Base-by-base conservation (phyloP, 2,113 vertebrate species). In the Accipiter virgatus region DNA sequence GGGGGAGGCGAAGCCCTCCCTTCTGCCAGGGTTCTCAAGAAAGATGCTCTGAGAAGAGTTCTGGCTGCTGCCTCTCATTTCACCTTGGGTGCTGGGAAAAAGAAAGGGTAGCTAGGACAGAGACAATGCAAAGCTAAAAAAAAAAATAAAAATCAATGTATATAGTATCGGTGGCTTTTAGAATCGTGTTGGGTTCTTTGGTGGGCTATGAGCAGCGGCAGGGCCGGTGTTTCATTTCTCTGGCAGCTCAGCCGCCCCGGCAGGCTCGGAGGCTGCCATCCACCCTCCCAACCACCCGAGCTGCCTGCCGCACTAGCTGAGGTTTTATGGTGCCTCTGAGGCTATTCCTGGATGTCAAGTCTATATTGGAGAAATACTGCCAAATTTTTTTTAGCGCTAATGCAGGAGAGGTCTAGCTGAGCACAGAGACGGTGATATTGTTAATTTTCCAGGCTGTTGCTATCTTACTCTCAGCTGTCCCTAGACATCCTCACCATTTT, bases 381-480 rank as follows among this genome's bases (percentile, higher is more conserved):
- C 59, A 67, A 8, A 10, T 70, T 87, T 78, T 83, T 83, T 94
- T 78, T 80, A 81, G 62, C 5, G 4, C 61, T 95, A 89, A 87
- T 78, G 63, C 36, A 19, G 45, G 52, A 82, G 73, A 42, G 1
- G 65, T 79, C 65, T 94, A 58, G 45, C 78, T 86, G 84, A 88
- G 91, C 88, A 59, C 58, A 70, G 48, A 84, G 65, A 84, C 43
- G 71, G 92, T 22, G 32, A 61, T 96, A 89, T 25, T 96, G 81
- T 97, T 95, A 95, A 97, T 96, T 97, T 97, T 97, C 96, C 94
- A 90, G 93, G 75, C 95, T 82, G 92, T 93, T 96, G 91, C 86
- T 91, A 13, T 96, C 93, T 84, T 93, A 80, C 74, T 93, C 61
- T 92, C 61, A 79, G 61, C 73, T 20, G 31, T 96, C 92, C 88